Evolutionary conservation across 2,797 vertebrate genomes (phyloP).

Genomic region (Poliocrania exsul): DNA sequence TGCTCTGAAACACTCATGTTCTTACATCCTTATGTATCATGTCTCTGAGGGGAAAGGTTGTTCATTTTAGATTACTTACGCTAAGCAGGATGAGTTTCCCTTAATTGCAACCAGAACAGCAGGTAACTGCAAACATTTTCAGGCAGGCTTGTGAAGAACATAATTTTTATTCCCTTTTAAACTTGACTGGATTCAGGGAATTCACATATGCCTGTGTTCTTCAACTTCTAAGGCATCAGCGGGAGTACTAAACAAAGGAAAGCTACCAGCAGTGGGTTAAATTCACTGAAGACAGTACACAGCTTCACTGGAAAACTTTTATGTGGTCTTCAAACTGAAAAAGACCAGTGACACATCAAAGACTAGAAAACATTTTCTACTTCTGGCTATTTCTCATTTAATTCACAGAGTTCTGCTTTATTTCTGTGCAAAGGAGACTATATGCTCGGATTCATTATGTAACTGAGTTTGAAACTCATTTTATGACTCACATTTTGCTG

Average conservation of each 20-base stretch:
- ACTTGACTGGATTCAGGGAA: neutral
- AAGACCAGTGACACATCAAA: constrained; percentile 15
- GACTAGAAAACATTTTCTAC: constrained; percentile 2
- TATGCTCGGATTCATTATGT: neutral
- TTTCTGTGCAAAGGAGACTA: neutral
- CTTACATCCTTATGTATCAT: neutral
- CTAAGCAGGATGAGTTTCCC: neutral
- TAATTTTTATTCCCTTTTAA: neutral
- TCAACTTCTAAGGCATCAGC: constrained; percentile 15
- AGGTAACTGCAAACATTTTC: neutral
- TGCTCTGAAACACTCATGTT: neutral
- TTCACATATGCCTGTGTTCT: neutral
- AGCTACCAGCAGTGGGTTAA: constrained; percentile 5
- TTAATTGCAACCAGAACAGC: neutral
- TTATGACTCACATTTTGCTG: constrained; percentile 16
- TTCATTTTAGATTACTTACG: neutral
- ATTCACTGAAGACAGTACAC: neutral
- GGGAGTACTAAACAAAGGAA: neutral
- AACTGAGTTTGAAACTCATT: constrained; percentile 4
- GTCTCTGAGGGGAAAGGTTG: neutral
- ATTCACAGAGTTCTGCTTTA: neutral
- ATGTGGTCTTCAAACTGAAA: constrained; percentile 28
- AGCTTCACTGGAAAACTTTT: constrained; percentile 4
- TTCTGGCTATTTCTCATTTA: neutral
- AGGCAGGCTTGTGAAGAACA: neutral